Conservation (phyloP, 1,140 invertebrate genomes). For the Triops cancriformis region DNA sequence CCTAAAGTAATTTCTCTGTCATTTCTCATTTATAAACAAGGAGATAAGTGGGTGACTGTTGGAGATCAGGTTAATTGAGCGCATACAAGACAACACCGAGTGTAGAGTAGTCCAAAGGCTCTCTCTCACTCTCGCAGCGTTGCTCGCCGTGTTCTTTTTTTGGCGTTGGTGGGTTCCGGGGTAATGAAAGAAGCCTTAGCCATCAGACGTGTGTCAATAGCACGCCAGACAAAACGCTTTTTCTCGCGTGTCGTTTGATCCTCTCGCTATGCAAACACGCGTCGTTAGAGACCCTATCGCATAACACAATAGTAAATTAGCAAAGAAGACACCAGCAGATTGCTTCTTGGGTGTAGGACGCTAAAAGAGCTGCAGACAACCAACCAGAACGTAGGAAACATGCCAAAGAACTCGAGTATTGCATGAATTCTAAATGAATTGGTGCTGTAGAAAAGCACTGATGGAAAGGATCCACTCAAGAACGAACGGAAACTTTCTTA, state of each 20-base stretch:
- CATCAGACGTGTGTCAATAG: background rate
- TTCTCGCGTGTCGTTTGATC: background rate
- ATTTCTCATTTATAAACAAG: constrained; percentile 4
- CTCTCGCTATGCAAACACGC: background rate
- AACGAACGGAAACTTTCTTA: no score
- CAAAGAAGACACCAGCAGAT: background rate
- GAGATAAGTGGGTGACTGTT: constrained; percentile 6
- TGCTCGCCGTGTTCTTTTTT: no score
- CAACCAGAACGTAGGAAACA: no score
- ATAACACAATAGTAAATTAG: background rate
- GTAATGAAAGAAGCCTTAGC: background rate
- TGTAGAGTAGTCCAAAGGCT: background rate
- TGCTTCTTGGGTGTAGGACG: background rate
- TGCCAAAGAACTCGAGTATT: no score
- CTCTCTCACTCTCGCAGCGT: background rate
- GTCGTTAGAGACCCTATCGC: constrained; percentile 1
- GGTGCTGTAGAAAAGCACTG: no score
- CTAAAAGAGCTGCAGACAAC: no score
- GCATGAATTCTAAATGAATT: no score
- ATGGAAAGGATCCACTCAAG: no score
- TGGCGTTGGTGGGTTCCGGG: background rate
- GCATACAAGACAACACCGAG: background rate
- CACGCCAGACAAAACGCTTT: background rate
- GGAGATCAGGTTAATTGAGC: constrained; percentile 9
- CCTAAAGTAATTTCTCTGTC: background rate